Percentiles rank a stretch among this genome's conserved stretches.
phyloP scores from a whole-genome alignment of 2,797 vertebrate species.

The Todus mexicanus region DNA sequence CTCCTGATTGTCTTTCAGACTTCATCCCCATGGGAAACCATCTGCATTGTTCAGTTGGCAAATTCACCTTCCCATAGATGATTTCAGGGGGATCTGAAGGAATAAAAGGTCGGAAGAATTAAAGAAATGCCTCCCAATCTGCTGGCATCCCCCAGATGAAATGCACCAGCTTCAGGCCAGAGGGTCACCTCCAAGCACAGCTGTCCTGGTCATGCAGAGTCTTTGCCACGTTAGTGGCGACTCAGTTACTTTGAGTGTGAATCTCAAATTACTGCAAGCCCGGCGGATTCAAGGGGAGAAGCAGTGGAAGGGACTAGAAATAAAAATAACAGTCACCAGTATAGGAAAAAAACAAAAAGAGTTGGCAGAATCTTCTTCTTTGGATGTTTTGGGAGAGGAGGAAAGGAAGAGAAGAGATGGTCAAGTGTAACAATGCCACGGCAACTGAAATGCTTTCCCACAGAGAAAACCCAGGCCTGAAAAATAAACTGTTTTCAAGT shows the following conservation, averaged over 20 bases:
- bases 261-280: constrained; percentile 61
- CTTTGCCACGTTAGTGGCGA: constrained; percentile 26
- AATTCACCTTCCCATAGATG: not conserved
- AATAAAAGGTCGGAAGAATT: not conserved
- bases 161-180: not conserved
- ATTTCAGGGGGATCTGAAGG: not conserved
- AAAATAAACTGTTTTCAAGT: not conserved
- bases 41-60: not conserved
- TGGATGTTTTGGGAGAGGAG: not conserved
- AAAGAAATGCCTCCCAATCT: not conserved
- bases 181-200: constrained; percentile 49
- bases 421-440: not conserved
- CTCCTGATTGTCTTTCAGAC: not conserved
- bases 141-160: not conserved
- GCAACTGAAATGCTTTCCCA: not conserved
- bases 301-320: constrained; percentile 1
- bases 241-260: constrained; percentile 34
- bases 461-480: not conserved
- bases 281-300: not conserved
- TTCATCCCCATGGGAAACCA: not conserved
- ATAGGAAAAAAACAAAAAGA: not conserved
- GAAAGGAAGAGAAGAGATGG: not conserved
- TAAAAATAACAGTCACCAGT: not conserved
- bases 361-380: not conserved
- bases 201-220: not conserved